phyloP scores from a whole-genome alignment of 1,140 invertebrate species.

The Zophobas morio region DNA sequence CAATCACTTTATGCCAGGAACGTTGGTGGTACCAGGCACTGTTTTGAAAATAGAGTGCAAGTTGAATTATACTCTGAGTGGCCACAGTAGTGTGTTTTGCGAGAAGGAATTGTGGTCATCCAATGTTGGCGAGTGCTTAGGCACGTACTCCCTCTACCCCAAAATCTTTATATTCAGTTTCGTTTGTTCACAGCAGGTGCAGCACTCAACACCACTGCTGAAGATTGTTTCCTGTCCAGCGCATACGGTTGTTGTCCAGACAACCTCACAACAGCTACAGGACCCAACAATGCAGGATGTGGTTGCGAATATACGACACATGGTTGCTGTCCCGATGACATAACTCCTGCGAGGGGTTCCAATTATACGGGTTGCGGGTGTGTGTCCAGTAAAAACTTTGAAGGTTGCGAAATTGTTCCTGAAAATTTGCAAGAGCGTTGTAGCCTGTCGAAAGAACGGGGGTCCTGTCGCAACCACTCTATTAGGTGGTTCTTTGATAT shows the following conservation, averaged over 20 bases:
- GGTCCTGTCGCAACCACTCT: slow-evolving; percentile 86
- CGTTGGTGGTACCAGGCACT: too few relatives aligned
- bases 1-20: too few relatives aligned
- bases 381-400: slow-evolving; percentile 83
- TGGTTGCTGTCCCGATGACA: slow-evolving; percentile 90
- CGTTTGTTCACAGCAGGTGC: slow-evolving; percentile 64
- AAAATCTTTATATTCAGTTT: too few relatives aligned
- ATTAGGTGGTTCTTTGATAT: slow-evolving; percentile 93
- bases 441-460: slow-evolving; percentile 81
- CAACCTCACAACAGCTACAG: slow-evolving; percentile 86
- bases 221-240: slow-evolving; percentile 86
- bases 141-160: too few relatives aligned
- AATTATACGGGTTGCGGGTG: slow-evolving; percentile 89
- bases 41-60: too few relatives aligned
- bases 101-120: too few relatives aligned
- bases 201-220: slow-evolving; percentile 85
- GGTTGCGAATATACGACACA: slow-evolving; percentile 83
- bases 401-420: slow-evolving; percentile 83
- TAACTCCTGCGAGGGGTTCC: slow-evolving; percentile 82
- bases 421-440: slow-evolving; percentile 81
- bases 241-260: slow-evolving; percentile 91
- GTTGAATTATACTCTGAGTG: too few relatives aligned
- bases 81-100: too few relatives aligned
- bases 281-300: slow-evolving; percentile 87
- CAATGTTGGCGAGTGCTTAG: too few relatives aligned